Percentiles rank a stretch among this genome's conserved stretches.
Conservation (phyloP, 2,888 invertebrate genomes). For the Drosophila fungiperda region DNA sequence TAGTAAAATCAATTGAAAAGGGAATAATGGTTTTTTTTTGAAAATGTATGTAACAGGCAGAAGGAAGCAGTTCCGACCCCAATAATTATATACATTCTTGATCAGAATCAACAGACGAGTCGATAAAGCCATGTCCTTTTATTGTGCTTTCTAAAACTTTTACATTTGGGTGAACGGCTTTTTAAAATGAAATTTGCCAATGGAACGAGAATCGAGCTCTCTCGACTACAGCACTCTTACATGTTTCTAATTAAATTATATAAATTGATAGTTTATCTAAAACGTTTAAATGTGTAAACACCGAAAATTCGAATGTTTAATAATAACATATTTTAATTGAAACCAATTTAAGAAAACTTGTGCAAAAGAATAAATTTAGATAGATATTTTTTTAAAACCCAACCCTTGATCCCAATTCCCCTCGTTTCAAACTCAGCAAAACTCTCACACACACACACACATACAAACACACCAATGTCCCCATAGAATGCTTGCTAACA, state of each 20-base stretch:
- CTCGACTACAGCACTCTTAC: too few relatives aligned
- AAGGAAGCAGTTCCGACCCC: background rate
- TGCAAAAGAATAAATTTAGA: background rate
- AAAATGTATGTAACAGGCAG: background rate
- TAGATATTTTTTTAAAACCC: background rate
- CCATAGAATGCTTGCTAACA: constrained; percentile 9
- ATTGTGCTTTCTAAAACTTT: too few relatives aligned
- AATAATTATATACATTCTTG: background rate
- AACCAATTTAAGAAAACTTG: background rate
- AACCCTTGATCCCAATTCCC: background rate
- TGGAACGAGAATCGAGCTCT: too few relatives aligned
- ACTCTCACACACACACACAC: background rate
- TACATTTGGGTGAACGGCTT: too few relatives aligned
- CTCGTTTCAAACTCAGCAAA: background rate
- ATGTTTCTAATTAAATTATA: background rate
- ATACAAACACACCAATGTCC: background rate
- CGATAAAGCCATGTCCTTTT: background rate
- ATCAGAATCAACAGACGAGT: background rate
- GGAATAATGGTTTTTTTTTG: too few relatives aligned
- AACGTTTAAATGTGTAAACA: background rate
- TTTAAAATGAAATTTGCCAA: too few relatives aligned
- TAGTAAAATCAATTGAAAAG: background rate
- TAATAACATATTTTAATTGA: background rate
- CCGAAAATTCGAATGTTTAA: background rate
- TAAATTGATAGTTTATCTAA: background rate